Evolutionary conservation across 2,888 invertebrate species (phyloP).

Genomic region (Alentia gelatinosa): DNA sequence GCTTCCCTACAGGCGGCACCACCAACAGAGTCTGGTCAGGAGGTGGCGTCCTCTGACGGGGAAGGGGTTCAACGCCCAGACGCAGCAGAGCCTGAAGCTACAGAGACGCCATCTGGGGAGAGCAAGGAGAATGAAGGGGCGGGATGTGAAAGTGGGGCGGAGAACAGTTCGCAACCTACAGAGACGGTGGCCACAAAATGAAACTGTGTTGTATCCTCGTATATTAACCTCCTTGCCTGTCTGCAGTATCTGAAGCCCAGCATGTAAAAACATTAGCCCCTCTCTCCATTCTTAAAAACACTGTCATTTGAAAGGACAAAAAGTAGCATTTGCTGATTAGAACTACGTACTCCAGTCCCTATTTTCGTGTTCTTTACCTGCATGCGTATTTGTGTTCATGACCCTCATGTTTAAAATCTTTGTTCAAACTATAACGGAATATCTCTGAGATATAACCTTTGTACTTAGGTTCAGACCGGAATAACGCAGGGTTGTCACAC

Average conservation of each 20-base stretch:
- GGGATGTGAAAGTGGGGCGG: background rate
- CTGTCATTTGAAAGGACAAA: too few relatives aligned
- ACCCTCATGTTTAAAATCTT: background rate
- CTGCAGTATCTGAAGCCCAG: background rate
- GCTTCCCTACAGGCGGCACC: background rate
- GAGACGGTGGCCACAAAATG: background rate
- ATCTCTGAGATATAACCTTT: too few relatives aligned
- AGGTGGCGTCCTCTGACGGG: background rate
- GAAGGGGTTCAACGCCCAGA: background rate
- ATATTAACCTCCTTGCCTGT: background rate
- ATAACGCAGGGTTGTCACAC: too few relatives aligned
- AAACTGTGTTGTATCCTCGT: background rate
- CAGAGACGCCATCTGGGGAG: background rate
- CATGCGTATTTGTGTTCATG: background rate
- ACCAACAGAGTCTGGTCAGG: background rate
- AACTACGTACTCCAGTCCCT: background rate
- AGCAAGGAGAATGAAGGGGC: background rate
- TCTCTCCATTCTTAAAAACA: too few relatives aligned
- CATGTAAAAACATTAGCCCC: background rate
- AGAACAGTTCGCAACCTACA: background rate
- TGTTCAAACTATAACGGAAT: too few relatives aligned
- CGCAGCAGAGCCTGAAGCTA: background rate
- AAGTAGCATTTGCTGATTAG: background rate
- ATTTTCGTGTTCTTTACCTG: background rate
- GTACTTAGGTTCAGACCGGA: too few relatives aligned